Evolutionary conservation across 2,797 vertebrate species (phyloP), one percentile per base, ranked within the genome.

Genomic region (Halcyon leucocephala): DNA sequence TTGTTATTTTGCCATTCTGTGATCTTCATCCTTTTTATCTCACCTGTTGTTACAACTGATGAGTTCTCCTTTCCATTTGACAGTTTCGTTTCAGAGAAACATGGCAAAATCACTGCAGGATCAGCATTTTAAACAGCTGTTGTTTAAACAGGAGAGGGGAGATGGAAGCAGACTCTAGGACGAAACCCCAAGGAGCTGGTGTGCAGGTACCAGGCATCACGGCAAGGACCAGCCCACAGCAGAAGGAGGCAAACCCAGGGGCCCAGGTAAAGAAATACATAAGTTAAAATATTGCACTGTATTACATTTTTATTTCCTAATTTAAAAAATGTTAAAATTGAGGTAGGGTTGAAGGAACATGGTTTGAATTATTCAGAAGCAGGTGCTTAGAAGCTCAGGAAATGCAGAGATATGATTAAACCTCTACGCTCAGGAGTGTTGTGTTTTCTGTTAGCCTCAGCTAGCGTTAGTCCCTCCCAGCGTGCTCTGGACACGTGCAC

Each of bases 81-180:
- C 72, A 71, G 67, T 61, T 80, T 77, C 6, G 52, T 95, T 89
- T 93, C 78, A 85, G 72, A 95, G 67, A 90, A 91, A 91, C 95
- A 93, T 74, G 46, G 35, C 20, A 86, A 84, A 76, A 86, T 76
- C 44, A 20, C 58, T 73, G 64, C 74, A 82, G 31, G 86, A 84
- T 52, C 51, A 78, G 73, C 82, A 88, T 80, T 77, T 62, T 3
- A 5, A 14, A 58, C 28, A 39, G 25, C 10, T 24, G 14, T 65
- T 79, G 64, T 18, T 82, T 66, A 70, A 88, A 58, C 42, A 55
- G 29, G 39, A 61, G 42, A 71, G 33, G 18, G 52, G 66, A 73
- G 48, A 49, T 25, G 46, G 67, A 70, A 73, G 60, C 49, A 81
- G 58, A n/a, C 28, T 48, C 33, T 31, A 69, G 58, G 58, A 69